Percentiles rank a stretch among this genome's conserved stretches.
phyloP scores from a whole-genome alignment of 2,797 vertebrate species.

The Thripadectes ignobilis region DNA sequence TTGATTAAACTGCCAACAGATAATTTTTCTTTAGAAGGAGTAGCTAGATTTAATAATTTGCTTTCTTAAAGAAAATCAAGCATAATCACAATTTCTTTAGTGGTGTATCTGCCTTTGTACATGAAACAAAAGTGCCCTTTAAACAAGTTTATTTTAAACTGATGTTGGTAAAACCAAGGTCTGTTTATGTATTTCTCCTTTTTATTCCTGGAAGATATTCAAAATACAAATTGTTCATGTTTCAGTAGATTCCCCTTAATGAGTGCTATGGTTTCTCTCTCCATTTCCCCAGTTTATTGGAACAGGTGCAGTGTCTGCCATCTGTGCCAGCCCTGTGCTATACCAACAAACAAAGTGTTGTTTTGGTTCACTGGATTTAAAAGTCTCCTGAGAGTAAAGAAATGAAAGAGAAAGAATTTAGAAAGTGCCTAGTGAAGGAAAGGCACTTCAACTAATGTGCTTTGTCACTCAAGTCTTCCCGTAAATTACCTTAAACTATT shows the following conservation, averaged over 20 bases:
- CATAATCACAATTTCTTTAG: neutral
- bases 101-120: neutral
- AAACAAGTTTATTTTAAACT: neutral
- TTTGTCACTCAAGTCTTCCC: slow-evolving; percentile 81
- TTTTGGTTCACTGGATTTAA: slow-evolving; percentile 66
- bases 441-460: slow-evolving; percentile 83
- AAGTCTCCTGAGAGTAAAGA: slow-evolving; percentile 78
- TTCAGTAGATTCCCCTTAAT: slow-evolving; percentile 36
- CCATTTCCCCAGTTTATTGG: slow-evolving; percentile 51
- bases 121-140: neutral
- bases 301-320: slow-evolving; percentile 73
- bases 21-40: neutral
- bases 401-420: slow-evolving; percentile 73
- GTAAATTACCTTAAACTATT: slow-evolving; percentile 64
- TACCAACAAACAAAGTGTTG: slow-evolving; percentile 59
- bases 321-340: slow-evolving; percentile 6
- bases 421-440: slow-evolving; percentile 76
- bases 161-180: slow-evolving; percentile 5
- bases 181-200: slow-evolving; percentile 21
- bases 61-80: neutral
- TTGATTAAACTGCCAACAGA: neutral
- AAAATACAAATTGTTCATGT: slow-evolving; percentile 46
- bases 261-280: slow-evolving; percentile 60
- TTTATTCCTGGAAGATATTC: slow-evolving; percentile 52
- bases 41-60: neutral